A percentile compares a stretch with the other conserved stretches of the same genome.
Evolutionary conservation across 2,113 vertebrate genomes (phyloP).

Genomic region (Rutilus rutilus): DNA sequence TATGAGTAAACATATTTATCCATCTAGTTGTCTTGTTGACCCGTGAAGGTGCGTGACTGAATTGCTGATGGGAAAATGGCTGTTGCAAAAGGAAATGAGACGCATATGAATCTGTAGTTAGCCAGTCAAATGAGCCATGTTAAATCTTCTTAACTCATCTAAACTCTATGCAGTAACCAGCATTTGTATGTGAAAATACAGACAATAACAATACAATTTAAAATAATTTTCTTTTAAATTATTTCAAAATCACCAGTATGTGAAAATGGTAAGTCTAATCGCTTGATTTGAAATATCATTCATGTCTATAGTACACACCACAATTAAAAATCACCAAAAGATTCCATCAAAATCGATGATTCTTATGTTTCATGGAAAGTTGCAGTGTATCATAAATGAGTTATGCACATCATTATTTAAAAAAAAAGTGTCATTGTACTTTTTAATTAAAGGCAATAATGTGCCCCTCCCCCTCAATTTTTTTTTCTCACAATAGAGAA

Average conservation of each 20-base stretch:
- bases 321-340: background rate
- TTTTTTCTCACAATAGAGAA: too few relatives aligned
- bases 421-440: background rate
- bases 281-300: background rate
- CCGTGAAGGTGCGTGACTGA: conserved; percentile 33
- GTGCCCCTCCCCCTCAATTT: background rate
- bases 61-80: background rate
- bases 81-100: background rate
- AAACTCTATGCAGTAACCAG: background rate
- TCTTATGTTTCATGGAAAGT: too few relatives aligned
- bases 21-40: conserved; percentile 51
- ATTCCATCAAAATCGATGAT: too few relatives aligned
- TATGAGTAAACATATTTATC: conserved; percentile 42
- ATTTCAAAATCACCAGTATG: too few relatives aligned
- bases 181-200: background rate
- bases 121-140: background rate
- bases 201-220: background rate
- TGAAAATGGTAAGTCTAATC: background rate
- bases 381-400: too few relatives aligned
- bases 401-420: background rate
- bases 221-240: too few relatives aligned
- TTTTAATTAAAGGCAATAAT: too few relatives aligned
- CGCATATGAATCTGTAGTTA: background rate
- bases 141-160: background rate
- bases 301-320: background rate